Percentiles rank a stretch among this genome's conserved stretches.
Conservation (phyloP, 2,888 invertebrate species). For the Melinaea menophilus region DNA sequence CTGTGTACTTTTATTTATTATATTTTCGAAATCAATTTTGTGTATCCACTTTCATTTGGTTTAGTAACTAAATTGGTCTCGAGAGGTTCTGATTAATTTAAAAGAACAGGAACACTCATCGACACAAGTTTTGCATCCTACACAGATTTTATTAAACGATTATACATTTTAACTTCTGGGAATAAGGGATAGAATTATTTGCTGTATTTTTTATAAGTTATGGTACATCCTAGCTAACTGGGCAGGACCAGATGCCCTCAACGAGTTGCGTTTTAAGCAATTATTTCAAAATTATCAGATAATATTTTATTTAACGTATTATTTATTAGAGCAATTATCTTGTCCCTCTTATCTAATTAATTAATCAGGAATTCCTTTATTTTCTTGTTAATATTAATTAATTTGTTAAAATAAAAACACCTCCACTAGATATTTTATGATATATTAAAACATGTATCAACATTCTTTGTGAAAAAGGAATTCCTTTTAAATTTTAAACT, state of each 20-base stretch:
- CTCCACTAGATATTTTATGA: too few relatives aligned
- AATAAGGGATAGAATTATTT: constrained; percentile 27
- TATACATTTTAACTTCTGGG: constrained; percentile 34
- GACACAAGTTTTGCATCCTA: constrained; percentile 14
- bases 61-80: constrained; percentile 47
- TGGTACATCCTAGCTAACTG: constrained; percentile 40
- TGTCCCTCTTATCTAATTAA: constrained; percentile 8
- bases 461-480: too few relatives aligned
- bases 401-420: background rate
- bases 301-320: constrained; percentile 60
- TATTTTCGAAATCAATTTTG: background rate
- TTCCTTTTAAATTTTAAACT: constrained; percentile 12
- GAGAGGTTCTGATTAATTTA: constrained; percentile 72
- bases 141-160: constrained; percentile 25
- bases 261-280: constrained; percentile 58
- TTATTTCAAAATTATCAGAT: constrained; percentile 58
- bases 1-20: background rate
- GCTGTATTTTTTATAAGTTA: constrained; percentile 17
- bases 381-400: background rate
- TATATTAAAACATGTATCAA: too few relatives aligned
- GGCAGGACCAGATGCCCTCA: constrained; percentile 68
- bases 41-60: background rate
- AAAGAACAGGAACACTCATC: constrained; percentile 51
- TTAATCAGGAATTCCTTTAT: background rate
- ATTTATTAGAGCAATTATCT: constrained; percentile 32